Conservation (phyloP, 2,113 vertebrate genomes). For the Hippolais icterina region DNA sequence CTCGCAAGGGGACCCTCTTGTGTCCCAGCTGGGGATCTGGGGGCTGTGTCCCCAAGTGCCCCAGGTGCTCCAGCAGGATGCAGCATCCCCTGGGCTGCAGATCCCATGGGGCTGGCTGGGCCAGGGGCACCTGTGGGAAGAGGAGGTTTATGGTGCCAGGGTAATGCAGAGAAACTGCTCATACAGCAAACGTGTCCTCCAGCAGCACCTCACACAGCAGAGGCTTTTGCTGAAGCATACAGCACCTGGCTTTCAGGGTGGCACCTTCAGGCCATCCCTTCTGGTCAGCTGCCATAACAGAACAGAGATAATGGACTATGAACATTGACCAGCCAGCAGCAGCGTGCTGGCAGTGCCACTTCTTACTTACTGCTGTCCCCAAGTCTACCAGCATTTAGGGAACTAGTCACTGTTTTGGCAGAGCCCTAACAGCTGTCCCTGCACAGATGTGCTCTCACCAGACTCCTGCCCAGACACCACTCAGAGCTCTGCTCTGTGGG, state of each 20-base stretch:
- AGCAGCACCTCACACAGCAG: background rate
- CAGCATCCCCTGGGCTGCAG: background rate
- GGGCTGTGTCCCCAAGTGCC: background rate
- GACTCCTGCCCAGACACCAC: background rate
- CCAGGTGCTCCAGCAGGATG: rapidly evolving
- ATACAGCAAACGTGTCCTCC: background rate
- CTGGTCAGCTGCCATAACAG: background rate
- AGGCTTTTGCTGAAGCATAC: background rate
- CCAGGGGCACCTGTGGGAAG: background rate
- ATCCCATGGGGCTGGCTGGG: rapidly evolving
- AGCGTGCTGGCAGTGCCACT: background rate
- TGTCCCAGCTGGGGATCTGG: background rate
- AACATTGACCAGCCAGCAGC: rapidly evolving
- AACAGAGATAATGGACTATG: rapidly evolving
- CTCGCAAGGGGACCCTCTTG: background rate
- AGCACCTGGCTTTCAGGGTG: background rate
- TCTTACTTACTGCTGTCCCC: background rate
- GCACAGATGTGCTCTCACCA: background rate
- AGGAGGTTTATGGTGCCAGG: background rate
- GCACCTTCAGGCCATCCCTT: background rate
- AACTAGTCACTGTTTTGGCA: rapidly evolving
- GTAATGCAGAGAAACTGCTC: background rate
- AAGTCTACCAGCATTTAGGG: background rate
- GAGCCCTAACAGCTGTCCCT: background rate
- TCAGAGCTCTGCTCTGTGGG: background rate